Base-by-base conservation (phyloP, 2,797 vertebrate genomes). In the Tadarida brasiliensis region DNA sequence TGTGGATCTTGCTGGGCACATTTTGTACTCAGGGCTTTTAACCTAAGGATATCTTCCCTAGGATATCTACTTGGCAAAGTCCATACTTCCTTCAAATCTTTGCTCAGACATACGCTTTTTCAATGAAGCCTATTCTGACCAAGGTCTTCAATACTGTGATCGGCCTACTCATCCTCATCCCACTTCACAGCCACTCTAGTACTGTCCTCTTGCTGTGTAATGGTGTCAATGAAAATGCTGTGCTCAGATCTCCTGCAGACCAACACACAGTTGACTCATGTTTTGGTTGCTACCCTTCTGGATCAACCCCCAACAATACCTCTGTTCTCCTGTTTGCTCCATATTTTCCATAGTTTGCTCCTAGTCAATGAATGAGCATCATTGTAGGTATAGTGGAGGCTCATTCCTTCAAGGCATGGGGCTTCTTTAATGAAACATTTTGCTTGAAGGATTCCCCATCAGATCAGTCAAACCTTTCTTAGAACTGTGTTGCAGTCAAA, bases 131-230 rank as follows among this genome's bases (percentile, higher is more conserved):
- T 68, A 3, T 56, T 80, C 14, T 59, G 28, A 30, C 7, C 51
- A 51, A 11, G 0, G 2, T 61, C 57, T 65, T 65, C 8, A 73
- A 35, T 44, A n/a, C 47, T 35, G 0, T 57, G 7, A 63, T 44
- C 35, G 85, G 9, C 20, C 9, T 59, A 35, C 2, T 74, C 15
- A 61, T 54, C 24, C 10, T 81, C 39, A 19, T 0, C 1, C 15
- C 8, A 44, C 16, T 11, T 65, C 6, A 7, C 63, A 19, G 15
- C 1, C 1, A 11, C 16, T 5, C 80, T 39, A 74, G 26, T 59
- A 8, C 3, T 3, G 2, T 17, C 20, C 3, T 19, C n/a, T 67
- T 44, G 39, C 5, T 3, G 3, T 9, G 0, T 10, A 57, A 6
- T 26, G n/a, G 4, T 59, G 9, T 11, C 24, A 11, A 30, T 65